A percentile compares a stretch with the other conserved stretches of the same genome.
These are phyloP conservation scores for Limonius californicus DNA, from an alignment of 1,140 invertebrate genomes.

Conservation along the genomic window DNA sequence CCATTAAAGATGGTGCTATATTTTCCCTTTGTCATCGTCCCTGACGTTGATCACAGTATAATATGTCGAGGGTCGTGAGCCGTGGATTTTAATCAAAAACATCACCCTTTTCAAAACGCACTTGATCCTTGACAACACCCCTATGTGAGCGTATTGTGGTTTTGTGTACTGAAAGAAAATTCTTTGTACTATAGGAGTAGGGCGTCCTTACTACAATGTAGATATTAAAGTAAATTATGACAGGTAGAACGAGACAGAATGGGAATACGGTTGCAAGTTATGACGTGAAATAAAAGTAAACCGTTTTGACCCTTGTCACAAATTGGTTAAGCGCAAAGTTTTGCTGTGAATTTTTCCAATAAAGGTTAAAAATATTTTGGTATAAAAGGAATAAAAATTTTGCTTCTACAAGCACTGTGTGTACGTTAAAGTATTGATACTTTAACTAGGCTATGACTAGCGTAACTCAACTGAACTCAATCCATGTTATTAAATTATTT, in stretches of 20 bases:
- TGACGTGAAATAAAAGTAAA: too few relatives aligned
- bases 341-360: too few relatives aligned
- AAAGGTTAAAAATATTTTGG: too few relatives aligned
- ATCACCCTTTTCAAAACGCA: conserved; percentile 8
- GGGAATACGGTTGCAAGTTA: too few relatives aligned
- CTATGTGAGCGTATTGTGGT: background rate
- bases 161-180: background rate
- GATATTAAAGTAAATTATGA: background rate
- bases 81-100: conserved; percentile 14
- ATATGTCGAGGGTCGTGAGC: conserved; percentile 5
- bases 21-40: conserved; percentile 5
- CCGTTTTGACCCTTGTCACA: too few relatives aligned
- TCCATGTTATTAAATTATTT: too few relatives aligned
- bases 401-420: too few relatives aligned
- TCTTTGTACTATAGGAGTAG: background rate
- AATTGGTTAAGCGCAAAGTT: too few relatives aligned
- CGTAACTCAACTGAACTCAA: too few relatives aligned
- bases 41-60: conserved; percentile 7
- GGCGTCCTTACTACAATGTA: background rate
- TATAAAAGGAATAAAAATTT: too few relatives aligned
- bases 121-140: conserved; percentile 8
- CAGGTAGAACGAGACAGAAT: background rate
- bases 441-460: too few relatives aligned
- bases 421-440: too few relatives aligned
- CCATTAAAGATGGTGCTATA: conserved; percentile 10